Evolutionary conservation across 2,888 invertebrate genomes (phyloP), one percentile per base, ranked within the genome.

Genomic region (Nudaria mundana): DNA sequence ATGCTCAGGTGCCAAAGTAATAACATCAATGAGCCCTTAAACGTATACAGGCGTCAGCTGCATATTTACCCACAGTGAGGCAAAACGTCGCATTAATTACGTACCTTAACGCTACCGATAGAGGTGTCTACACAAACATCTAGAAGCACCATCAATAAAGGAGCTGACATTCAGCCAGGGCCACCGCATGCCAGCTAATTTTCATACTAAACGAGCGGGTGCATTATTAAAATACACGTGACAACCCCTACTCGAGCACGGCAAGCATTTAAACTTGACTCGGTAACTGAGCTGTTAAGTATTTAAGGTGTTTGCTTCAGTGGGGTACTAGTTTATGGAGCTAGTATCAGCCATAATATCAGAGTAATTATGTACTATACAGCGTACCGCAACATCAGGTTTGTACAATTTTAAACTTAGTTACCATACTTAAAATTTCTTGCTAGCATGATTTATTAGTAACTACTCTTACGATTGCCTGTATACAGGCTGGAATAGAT

Each of bases 141-240:
- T 40, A 51, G 52, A 40, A 41, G 50, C 46, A 54, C 53, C 76
- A 80, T 84, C 77, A 81, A 82, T 83, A 81, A 83, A 76, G 65
- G 69, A 78, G 53, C 59, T 58, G 56, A 53, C 62, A 65, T 56
- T 63, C 66, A 63, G 61, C 56, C 66, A 69, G 66, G 69, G 70
- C 57, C 66, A 59, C 55, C 72, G 56, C 69, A 66, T 69, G 66
- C 73, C 68, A 75, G 76, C 83, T 87, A 87, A 88, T 88, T 86
- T 86, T 86, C 84, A 88, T 87, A 87, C 79, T 80, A 81, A 86
- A 88, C 86, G 84, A 86, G 76, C 72, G 65, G 63, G 68, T 88
- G 80, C 81, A 87, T 87, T 87, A 87, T 87, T 87, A 85, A 88
- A 86, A 83, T 76, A 64, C 28, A 74, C 72, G 80, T 77, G 84